A percentile compares a stretch with the other conserved stretches of the same genome.
Conservation (phyloP, 2,113 vertebrate genomes). For the Phylloscopus trochiloides region DNA sequence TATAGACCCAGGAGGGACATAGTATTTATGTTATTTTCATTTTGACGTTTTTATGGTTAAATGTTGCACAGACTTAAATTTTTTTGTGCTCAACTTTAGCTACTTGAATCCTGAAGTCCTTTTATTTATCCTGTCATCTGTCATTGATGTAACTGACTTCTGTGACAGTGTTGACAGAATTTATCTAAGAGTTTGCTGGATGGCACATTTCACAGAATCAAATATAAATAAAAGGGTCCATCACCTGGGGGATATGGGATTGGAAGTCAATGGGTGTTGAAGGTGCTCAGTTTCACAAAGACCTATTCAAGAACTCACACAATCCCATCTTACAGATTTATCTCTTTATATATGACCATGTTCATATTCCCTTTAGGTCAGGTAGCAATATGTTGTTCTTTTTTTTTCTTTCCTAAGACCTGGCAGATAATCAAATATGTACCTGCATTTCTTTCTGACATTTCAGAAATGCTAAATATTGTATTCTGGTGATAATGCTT, state of each 20-base stretch:
- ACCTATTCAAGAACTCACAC: background rate
- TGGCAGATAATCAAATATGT: constrained; percentile 45
- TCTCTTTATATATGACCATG: background rate
- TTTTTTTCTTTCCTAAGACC: background rate
- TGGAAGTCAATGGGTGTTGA: background rate
- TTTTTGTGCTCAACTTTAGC: background rate
- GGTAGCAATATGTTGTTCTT: constrained; percentile 3
- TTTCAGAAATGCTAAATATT: constrained; percentile 59
- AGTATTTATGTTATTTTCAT: background rate
- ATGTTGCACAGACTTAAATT: background rate
- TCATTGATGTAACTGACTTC: constrained; percentile 31
- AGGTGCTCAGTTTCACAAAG: constrained; percentile 27
- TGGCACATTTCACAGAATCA: constrained; percentile 25
- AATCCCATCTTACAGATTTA: constrained; percentile 31
- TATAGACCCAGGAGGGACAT: background rate
- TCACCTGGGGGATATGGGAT: background rate
- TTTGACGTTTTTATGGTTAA: background rate
- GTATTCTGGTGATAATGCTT: constrained; percentile 45
- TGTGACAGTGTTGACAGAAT: constrained; percentile 21
- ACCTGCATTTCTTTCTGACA: constrained; percentile 52
- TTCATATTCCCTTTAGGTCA: constrained; percentile 25
- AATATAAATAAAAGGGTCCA: constrained; percentile 30
- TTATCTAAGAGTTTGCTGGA: constrained; percentile 29
- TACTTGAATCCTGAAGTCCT: background rate
- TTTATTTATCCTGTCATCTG: constrained; percentile 21